These are phyloP conservation scores for Drosophila setosimentum DNA, from an alignment of 2,888 invertebrate species.

Conservation along the genomic window DNA sequence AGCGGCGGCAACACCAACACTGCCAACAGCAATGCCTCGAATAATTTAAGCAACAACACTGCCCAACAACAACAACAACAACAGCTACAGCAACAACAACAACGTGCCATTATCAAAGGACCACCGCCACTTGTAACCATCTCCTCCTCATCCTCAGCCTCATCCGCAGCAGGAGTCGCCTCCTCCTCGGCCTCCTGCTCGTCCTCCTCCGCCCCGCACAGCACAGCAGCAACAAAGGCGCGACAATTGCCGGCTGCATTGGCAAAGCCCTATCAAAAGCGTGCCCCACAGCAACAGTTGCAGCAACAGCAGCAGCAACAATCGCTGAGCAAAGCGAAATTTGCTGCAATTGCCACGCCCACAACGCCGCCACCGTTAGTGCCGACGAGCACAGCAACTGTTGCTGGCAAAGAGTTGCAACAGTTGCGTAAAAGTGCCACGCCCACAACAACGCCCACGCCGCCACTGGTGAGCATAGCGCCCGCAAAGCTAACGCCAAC, in stretches of 20 bases:
- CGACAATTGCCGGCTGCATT: conserved; percentile 51
- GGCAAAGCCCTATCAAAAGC: conserved; percentile 82
- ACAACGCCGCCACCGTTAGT: conserved; percentile 82
- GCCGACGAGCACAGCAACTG: conserved; percentile 68
- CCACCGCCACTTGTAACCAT: conserved; percentile 68
- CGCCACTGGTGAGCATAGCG: conserved; percentile 81
- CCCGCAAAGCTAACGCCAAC: conserved; percentile 66
- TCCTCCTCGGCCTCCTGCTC: neutral
- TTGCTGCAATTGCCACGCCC: conserved; percentile 78
- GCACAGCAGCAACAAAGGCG: conserved; percentile 33
- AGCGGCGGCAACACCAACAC: conserved; percentile 50
- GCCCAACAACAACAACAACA: conserved; percentile 38
- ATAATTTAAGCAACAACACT: conserved; percentile 63
- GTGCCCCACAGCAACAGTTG: conserved; percentile 33
- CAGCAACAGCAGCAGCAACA: conserved; percentile 33
- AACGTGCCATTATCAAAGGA: conserved; percentile 60
- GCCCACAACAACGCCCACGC: conserved; percentile 67
- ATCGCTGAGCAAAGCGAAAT: conserved; percentile 61
- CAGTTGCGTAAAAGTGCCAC: conserved; percentile 60
- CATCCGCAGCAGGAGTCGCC: conserved; percentile 1
- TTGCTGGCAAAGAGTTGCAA: conserved; percentile 58
- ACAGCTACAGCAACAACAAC: conserved; percentile 43
- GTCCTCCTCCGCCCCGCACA: conserved; percentile 7
- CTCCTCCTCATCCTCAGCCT: conserved; percentile 42
- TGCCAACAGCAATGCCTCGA: conserved; percentile 63